Percentiles rank a stretch among this genome's conserved stretches.
phyloP scores from a whole-genome alignment of 2,888 invertebrate genomes.

The Danaus chrysippus region DNA sequence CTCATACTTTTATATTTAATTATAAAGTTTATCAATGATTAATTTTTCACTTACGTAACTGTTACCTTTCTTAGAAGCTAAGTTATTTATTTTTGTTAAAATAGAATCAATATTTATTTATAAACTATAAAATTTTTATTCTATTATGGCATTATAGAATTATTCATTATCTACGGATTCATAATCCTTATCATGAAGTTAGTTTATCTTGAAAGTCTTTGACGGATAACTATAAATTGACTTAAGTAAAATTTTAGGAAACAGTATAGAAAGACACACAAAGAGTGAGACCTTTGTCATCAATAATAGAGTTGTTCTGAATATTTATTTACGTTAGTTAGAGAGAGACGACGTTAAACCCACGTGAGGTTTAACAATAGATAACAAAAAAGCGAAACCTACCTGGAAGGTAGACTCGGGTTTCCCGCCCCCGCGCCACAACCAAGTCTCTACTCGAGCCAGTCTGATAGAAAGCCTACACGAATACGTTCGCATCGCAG shows the following conservation, averaged over 20 bases:
- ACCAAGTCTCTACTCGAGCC: conserved; percentile 45
- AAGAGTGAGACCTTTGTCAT: conserved; percentile 44
- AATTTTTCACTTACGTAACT: too few relatives aligned
- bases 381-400: conserved; percentile 61
- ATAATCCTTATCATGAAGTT: conserved; percentile 28
- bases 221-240: too few relatives aligned
- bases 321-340: conserved; percentile 34
- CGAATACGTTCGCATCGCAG: conserved; percentile 45
- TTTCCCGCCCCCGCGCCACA: conserved; percentile 54
- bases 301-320: conserved; percentile 44
- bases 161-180: conserved; percentile 25
- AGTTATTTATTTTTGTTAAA: too few relatives aligned
- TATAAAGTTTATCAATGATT: too few relatives aligned
- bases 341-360: conserved; percentile 55
- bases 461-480: conserved; percentile 61
- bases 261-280: conserved; percentile 67
- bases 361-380: conserved; percentile 76
- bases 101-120: too few relatives aligned
- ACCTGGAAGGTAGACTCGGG: conserved; percentile 68
- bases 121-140: too few relatives aligned
- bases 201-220: too few relatives aligned
- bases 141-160: too few relatives aligned
- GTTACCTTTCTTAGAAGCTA: too few relatives aligned
- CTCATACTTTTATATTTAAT: conserved; percentile 23
- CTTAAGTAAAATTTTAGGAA: conserved; percentile 41